Evolutionary conservation across 2,888 invertebrate genomes (phyloP), one percentile per base, ranked within the genome.

Genomic region (Xestia rhomboidea): DNA sequence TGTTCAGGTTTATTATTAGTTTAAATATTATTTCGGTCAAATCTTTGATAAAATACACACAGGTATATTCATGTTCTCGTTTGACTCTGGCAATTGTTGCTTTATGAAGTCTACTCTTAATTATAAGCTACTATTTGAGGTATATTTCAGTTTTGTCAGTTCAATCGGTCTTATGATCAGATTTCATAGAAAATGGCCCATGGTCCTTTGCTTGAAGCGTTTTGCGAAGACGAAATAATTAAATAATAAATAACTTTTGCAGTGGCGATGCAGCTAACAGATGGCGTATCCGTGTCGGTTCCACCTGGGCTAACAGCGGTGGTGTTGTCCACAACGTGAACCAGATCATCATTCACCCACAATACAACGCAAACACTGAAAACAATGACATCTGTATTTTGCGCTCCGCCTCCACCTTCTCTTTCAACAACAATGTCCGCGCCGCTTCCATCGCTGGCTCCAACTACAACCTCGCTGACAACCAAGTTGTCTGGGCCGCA

Each of bases 371-470:
- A 1, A 8, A 8, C 0, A 89, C 68, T 7, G 0, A 38, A 0
- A 89, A 93, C 76, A 90, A 89, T 38, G 93, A 93, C 51, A 51
- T 93, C 0, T 86, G 90, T 0, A 73, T 94, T 4, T n/a, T 93
- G 0, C 90, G 89, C 15, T 71, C 87, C 18, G 34, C 84, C 6
- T 44, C 81, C 27, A 79, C 54, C 60, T 85, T 93, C 27, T 54
- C n/a, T 0, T 84, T 82, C 21, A 88, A 73, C 62, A 89, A 85
- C 46, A 73, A 72, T 21, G 89, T 90, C 0, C 78, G 80, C 2
- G 73, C 91, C 0, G 93, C 76, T 18, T 76, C 80, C 21, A 91
- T 93, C 41, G 92, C 94, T 60, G 92, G 93, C 7, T 6, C 90
- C 38, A 93, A 89, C 75, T 94, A 93, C 81, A 82, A 85, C 60